Conservation (phyloP, 1,140 invertebrate genomes). For the Drosophila pachea region DNA sequence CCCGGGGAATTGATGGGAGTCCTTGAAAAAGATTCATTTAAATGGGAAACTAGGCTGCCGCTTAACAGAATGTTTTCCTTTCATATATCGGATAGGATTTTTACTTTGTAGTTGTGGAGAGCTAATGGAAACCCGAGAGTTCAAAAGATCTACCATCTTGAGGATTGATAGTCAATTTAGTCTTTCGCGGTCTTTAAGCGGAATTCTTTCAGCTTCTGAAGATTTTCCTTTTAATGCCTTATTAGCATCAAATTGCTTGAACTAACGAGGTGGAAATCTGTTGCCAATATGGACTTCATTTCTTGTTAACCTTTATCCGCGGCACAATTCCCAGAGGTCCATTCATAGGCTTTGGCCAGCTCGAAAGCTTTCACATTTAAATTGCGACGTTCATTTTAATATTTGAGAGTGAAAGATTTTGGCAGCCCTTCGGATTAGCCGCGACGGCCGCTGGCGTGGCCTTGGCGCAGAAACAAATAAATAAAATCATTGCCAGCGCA, state of each 20-base stretch:
- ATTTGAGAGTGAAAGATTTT: slow-evolving; percentile 48
- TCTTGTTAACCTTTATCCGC: slow-evolving; percentile 3
- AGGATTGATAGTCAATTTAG: too few species aligned
- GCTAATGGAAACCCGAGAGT: too few species aligned
- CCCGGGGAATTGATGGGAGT: background rate
- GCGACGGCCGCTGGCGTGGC: slow-evolving; percentile 7
- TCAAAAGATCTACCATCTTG: too few species aligned
- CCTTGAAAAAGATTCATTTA: too few species aligned
- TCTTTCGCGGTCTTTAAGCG: too few species aligned
- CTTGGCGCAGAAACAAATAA: slow-evolving; percentile 31
- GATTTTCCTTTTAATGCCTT: too few species aligned
- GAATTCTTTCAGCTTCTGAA: too few species aligned
- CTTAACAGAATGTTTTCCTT: too few species aligned
- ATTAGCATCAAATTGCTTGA: too few species aligned
- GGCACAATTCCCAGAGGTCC: background rate
- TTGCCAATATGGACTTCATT: slow-evolving; percentile 4
- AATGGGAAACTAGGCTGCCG: too few species aligned
- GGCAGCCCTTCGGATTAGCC: slow-evolving; percentile 23
- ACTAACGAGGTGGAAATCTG: background rate
- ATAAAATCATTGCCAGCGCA: slow-evolving; percentile 38
- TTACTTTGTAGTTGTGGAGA: too few species aligned
- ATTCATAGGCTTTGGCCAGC: background rate
- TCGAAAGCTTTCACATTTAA: slow-evolving; percentile 27
- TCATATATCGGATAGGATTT: too few species aligned
- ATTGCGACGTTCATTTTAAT: slow-evolving; percentile 48